A percentile compares a stretch with the other conserved stretches of the same genome.
phyloP scores from a whole-genome alignment of 2,797 vertebrate species.

The Sebastolobus alascanus region DNA sequence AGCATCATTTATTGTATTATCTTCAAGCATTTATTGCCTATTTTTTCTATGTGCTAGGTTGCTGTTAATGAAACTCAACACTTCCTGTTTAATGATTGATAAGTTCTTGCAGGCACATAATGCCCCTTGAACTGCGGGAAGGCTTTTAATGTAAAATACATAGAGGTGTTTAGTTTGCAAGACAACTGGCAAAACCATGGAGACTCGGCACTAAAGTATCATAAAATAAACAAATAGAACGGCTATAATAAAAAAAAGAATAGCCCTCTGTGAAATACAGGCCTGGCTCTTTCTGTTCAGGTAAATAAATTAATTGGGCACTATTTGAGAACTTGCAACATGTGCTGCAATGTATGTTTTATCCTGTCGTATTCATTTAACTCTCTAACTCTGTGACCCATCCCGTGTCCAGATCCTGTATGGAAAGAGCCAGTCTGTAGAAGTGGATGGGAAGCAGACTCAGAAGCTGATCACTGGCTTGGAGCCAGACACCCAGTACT shows the following conservation, averaged over 20 bases:
- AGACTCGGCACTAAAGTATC: background rate
- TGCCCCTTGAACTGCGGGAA: constrained; percentile 1
- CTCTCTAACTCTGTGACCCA: background rate
- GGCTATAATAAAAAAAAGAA: background rate
- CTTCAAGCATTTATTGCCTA: background rate
- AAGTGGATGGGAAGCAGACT: constrained; percentile 94
- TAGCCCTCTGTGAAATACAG: background rate
- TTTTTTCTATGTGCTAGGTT: constrained; percentile 8
- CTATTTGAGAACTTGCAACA: background rate
- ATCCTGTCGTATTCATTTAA: background rate
- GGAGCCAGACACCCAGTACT: constrained; percentile 95
- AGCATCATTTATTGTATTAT: background rate
- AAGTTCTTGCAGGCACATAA: background rate
- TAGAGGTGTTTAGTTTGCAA: background rate
- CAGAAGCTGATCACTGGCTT: constrained; percentile 94
- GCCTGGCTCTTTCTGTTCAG: background rate
- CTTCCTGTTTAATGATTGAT: constrained; percentile 13
- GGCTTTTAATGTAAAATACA: constrained; percentile 14
- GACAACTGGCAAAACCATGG: background rate
- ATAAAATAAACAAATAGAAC: constrained; percentile 1
- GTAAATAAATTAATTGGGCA: background rate
- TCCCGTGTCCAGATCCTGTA: constrained; percentile 90
- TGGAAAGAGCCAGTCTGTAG: constrained; percentile 94
- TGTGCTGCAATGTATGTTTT: background rate
- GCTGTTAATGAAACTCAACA: background rate